These are phyloP conservation scores for Mastacembelus armatus DNA, from an alignment of 2,797 vertebrate genomes.

Conservation along the genomic window DNA sequence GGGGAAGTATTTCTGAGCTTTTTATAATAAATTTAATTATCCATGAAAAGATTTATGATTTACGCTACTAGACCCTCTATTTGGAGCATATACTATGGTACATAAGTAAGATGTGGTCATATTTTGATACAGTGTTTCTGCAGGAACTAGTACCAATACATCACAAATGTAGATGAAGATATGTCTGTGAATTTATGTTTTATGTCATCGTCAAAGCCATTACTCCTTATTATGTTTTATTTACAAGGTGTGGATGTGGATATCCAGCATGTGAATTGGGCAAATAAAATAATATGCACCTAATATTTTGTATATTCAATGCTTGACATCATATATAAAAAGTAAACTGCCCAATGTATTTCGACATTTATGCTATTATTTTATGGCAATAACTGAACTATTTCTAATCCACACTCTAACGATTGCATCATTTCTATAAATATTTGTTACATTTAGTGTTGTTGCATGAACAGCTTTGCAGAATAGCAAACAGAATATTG, in stretches of 20 bases:
- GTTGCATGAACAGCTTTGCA: constrained; percentile 37
- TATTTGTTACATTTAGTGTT: constrained; percentile 39
- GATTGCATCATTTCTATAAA: constrained; percentile 57
- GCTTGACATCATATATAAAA: background rate
- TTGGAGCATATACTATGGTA: background rate
- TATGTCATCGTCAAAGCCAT: background rate
- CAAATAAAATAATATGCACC: no score
- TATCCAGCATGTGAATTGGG: no score
- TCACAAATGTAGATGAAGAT: background rate
- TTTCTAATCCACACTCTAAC: constrained; percentile 19
- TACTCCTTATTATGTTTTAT: no score
- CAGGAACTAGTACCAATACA: background rate
- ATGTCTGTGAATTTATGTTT: background rate
- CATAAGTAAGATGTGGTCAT: constrained; percentile 33
- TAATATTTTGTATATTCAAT: background rate
- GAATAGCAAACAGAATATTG: constrained; percentile 62
- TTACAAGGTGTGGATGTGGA: no score
- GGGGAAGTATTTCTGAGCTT: constrained; percentile 32
- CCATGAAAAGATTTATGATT: constrained; percentile 30
- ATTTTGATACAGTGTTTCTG: background rate
- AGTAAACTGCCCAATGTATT: background rate
- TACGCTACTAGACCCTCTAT: background rate
- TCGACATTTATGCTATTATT: constrained; percentile 4
- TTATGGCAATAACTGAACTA: background rate
- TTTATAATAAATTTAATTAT: constrained; percentile 31